Percentiles rank a stretch among this genome's conserved stretches.
Evolutionary conservation across 1,140 invertebrate genomes (phyloP).

Genomic region (Macrocentrus cingulum): DNA sequence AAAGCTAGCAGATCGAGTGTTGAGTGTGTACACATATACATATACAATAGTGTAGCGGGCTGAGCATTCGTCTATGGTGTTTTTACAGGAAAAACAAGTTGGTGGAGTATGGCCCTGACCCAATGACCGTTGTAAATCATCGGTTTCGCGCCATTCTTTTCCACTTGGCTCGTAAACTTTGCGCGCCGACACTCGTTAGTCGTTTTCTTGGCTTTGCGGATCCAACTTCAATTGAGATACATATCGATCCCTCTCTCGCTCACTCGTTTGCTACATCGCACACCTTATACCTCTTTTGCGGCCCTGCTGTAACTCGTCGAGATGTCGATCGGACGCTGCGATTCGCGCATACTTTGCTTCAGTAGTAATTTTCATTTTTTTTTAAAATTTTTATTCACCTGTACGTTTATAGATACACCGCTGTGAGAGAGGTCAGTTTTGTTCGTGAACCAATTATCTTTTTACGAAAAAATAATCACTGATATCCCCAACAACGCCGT

Average conservation of each 20-base stretch:
- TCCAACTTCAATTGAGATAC: constrained; percentile 28
- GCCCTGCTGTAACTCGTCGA: constrained; percentile 13
- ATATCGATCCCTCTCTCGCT: constrained; percentile 19
- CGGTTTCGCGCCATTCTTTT: constrained; percentile 9
- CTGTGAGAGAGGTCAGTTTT: not conserved
- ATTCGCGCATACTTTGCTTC: constrained; percentile 1
- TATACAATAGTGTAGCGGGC: not conserved
- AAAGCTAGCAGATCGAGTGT: constrained; percentile 8
- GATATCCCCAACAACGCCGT: too few relatives aligned
- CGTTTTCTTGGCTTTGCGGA: constrained; percentile 19
- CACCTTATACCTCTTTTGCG: not conserved
- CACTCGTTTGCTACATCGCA: too few relatives aligned
- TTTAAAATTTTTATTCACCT: not conserved
- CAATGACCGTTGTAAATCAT: constrained; percentile 37
- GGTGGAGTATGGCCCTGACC: constrained; percentile 29
- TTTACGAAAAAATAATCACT: not conserved
- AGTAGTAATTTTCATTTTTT: constrained; percentile 4
- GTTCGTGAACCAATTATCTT: not conserved
- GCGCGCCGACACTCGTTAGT: constrained; percentile 32
- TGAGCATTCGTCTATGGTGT: not conserved
- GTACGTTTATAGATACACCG: not conserved
- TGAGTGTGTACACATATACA: constrained; percentile 5
- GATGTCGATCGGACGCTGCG: constrained; percentile 1
- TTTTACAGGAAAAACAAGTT: constrained; percentile 26
- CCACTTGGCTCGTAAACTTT: constrained; percentile 28